phyloP scores from a whole-genome alignment of 2,797 vertebrate species.

The Danio kyathit region DNA sequence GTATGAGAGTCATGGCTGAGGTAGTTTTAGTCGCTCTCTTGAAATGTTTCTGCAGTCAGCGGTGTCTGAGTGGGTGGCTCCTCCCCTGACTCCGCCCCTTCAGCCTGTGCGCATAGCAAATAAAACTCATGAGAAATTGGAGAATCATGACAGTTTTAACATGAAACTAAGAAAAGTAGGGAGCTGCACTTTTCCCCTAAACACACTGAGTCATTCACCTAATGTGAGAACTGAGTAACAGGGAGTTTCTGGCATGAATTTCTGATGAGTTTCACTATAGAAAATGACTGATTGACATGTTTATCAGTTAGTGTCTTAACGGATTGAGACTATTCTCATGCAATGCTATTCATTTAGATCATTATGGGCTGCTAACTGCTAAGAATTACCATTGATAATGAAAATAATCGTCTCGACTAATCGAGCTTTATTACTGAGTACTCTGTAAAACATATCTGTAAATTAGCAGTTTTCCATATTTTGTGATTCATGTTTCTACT shows the following conservation, averaged over 20 bases:
- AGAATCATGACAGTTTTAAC: constrained; percentile 76
- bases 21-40: constrained; percentile 63
- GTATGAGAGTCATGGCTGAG: constrained; percentile 23
- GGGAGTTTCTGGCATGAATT: constrained; percentile 51
- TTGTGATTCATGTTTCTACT: too few species aligned
- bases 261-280: constrained; percentile 46
- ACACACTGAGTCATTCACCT: constrained; percentile 81
- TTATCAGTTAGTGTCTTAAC: constrained; percentile 11
- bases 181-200: constrained; percentile 75
- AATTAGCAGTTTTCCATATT: too few species aligned
- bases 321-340: background rate
- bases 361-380: background rate
- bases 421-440: background rate
- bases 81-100: constrained; percentile 70
- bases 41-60: constrained; percentile 70
- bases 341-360: background rate
- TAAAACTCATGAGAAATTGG: constrained; percentile 35
- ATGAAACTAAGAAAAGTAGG: constrained; percentile 82
- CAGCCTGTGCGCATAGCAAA: constrained; percentile 57
- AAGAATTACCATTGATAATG: background rate
- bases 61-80: constrained; percentile 57
- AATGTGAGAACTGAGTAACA: constrained; percentile 51
- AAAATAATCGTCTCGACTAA: constrained; percentile 10
- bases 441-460: background rate
- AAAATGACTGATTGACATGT: background rate